Evolutionary conservation across 2,113 vertebrate species (phyloP), one percentile per base, ranked within the genome.

Genomic region (Noctilio leporinus): DNA sequence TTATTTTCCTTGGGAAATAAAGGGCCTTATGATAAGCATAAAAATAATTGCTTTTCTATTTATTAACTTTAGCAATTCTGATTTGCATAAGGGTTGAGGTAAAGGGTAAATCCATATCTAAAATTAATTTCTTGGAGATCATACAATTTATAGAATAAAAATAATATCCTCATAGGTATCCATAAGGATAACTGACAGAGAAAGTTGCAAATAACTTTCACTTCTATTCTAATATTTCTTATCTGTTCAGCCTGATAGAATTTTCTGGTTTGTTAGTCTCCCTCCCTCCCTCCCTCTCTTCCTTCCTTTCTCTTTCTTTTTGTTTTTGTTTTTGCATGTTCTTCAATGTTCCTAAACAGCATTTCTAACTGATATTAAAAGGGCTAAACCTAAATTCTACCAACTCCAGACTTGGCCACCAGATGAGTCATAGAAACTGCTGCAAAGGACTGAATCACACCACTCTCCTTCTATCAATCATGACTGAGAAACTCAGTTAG

Each of bases 371-470:
- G 91, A 96, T 95, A 97, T 97, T 51, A 94, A 94, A 96, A 94
- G 85, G 94, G 4, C 22, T 88, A 57, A 93, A 45, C 69, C 53
- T 95, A 76, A 89, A 96, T 38, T 51, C 35, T 96, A 87, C 76
- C 67, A 92, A 59, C 88, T 95, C 64, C 9, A 2, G 35, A 72
- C 55, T n/a, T 93, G 89, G 86, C 86, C 89, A 92, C 38, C 69
- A 93, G 78, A 96, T 98, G 97, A 98, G 67, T 98, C 97, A 98
- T 84, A 75, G 62, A n/a, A 49, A 49, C 28, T 57, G 5, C 69
- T 86, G 53, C 62, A 76, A 69, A 82, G 57, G 94, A 35, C 75
- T 97, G 62, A 95, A 73, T 95, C 81, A 80, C 24, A 91, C 43
- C 8, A 1, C 47, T 94, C 64, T 91, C 83, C 40, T 83, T 57